These are phyloP conservation scores for Hemicentrotus pulcherrimus DNA, from an alignment of 35 echinoderm and acorn worm genomes.

Conservation along the genomic window DNA sequence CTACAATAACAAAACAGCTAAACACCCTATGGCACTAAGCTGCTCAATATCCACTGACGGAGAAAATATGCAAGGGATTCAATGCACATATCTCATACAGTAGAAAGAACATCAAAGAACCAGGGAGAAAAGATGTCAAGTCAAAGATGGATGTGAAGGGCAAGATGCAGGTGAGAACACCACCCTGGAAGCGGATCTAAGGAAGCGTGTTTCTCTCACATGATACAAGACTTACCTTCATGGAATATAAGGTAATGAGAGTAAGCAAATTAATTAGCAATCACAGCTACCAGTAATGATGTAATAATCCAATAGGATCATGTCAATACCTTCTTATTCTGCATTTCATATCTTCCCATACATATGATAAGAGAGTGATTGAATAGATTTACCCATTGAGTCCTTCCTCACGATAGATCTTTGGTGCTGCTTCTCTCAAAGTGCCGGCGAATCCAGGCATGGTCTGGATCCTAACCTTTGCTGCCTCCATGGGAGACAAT, in stretches of 20 bases:
- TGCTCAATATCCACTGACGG: neutral
- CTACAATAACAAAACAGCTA: neutral
- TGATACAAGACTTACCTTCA: neutral
- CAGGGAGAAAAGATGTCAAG: neutral
- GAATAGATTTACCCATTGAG: constrained; percentile 74
- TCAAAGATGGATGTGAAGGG: neutral
- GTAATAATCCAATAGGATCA: too few relatives aligned
- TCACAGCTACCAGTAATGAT: too few relatives aligned
- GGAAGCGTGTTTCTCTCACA: constrained; percentile 77
- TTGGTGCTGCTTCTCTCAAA: constrained; percentile 80
- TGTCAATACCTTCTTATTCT: neutral
- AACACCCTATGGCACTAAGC: neutral
- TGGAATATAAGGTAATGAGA: neutral
- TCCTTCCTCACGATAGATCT: constrained; percentile 77
- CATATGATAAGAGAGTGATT: neutral
- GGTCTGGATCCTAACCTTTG: constrained; percentile 93
- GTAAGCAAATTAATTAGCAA: too few relatives aligned
- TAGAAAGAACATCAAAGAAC: neutral
- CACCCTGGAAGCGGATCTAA: constrained; percentile 97
- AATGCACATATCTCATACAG: neutral
- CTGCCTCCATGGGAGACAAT: constrained; percentile 96
- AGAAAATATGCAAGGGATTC: neutral
- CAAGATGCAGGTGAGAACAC: neutral
- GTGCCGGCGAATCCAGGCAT: constrained; percentile 81
- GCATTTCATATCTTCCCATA: too few relatives aligned